These are phyloP conservation scores for Picus viridis DNA, from an alignment of 2,797 vertebrate genomes.

Conservation along the genomic window DNA sequence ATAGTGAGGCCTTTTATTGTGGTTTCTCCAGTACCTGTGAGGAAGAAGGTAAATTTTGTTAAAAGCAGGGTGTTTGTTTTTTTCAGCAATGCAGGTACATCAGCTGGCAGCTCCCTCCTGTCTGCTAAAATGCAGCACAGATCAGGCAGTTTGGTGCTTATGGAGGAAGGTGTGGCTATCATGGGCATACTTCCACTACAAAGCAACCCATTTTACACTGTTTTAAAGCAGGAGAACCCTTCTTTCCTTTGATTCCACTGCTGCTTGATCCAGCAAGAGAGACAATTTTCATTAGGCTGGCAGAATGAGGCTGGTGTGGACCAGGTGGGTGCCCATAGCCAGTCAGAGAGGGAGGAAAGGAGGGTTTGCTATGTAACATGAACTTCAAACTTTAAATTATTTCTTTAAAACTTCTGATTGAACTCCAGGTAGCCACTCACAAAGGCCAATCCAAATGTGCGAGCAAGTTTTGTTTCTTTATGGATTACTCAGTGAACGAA, in stretches of 20 bases:
- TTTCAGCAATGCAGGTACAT: not conserved
- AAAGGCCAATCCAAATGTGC: not conserved
- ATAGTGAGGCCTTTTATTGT: not conserved
- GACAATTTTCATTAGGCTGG: not conserved
- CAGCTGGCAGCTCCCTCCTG: not conserved
- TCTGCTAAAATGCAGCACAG: not conserved
- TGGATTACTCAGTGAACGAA: not conserved
- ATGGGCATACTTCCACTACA: not conserved
- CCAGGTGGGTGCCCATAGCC: too few species aligned
- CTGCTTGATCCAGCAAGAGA: not conserved
- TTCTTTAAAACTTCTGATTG: not conserved
- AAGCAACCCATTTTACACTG: not conserved
- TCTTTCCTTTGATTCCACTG: not conserved
- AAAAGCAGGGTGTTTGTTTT: not conserved
- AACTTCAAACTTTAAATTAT: not conserved
- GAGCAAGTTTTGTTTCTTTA: not conserved
- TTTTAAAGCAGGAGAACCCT: not conserved
- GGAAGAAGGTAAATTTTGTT: not conserved
- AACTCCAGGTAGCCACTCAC: not conserved
- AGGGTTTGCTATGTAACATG: not conserved
- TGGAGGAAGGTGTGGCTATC: accelerated
- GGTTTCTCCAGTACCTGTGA: not conserved
- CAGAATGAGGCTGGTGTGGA: not conserved
- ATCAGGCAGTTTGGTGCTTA: not conserved
- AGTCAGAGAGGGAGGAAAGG: not conserved